Evolutionary conservation across 2,888 invertebrate species (phyloP).

Genomic region (Elegia similella): DNA sequence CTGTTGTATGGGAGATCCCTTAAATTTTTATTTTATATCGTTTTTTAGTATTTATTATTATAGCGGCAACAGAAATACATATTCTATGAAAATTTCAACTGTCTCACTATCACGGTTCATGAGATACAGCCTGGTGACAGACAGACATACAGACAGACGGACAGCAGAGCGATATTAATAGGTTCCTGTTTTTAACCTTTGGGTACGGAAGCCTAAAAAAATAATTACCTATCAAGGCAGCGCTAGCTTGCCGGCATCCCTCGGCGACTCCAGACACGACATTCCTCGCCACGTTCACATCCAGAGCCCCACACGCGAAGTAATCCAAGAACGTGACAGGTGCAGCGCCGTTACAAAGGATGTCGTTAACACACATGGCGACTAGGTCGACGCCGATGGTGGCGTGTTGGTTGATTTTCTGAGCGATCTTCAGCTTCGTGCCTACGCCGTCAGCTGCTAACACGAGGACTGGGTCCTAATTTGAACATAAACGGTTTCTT

Average conservation of each 20-base stretch:
- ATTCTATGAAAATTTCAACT: no score
- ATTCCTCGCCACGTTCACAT: slow-evolving; percentile 84
- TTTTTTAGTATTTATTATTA: no score
- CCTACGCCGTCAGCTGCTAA: slow-evolving; percentile 99
- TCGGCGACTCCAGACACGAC: slow-evolving; percentile 92
- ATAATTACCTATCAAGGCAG: slow-evolving; percentile 84
- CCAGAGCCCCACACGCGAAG: slow-evolving; percentile 93
- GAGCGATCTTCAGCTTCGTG: slow-evolving; percentile 96
- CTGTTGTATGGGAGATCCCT: no score
- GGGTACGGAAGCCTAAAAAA: no score
- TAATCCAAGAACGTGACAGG: slow-evolving; percentile 98
- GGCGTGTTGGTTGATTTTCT: slow-evolving; percentile 87
- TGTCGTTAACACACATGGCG: slow-evolving; percentile 99
- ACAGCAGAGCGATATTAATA: no score
- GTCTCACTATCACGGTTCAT: no score
- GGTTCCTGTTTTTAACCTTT: no score
- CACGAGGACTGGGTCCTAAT: slow-evolving; percentile 91
- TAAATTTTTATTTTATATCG: no score
- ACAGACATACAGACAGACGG: no score
- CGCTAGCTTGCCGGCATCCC: slow-evolving; percentile 91
- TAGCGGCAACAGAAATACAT: no score
- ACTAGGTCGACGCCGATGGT: slow-evolving; percentile 97
- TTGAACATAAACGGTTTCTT: background rate
- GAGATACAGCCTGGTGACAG: no score
- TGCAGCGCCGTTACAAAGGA: slow-evolving; percentile 96